Base-by-base conservation (phyloP, 2,797 vertebrate genomes). In the Molossus molossus region DNA sequence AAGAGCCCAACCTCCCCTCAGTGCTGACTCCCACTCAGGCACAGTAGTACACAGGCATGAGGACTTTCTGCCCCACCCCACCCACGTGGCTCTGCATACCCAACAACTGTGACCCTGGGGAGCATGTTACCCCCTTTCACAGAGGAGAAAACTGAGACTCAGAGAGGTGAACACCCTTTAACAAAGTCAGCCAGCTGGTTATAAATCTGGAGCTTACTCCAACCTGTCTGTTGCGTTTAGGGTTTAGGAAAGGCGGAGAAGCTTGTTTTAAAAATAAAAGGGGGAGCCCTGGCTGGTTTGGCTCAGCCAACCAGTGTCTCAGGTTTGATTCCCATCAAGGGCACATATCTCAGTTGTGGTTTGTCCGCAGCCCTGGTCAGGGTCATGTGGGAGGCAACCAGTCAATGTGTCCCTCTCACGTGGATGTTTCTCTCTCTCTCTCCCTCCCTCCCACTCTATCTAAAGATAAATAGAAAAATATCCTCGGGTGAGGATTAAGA, bases 61-160 rank as follows among this genome's bases (percentile, higher is more conserved):
- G 9, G 72, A 25, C 29, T 75, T 75, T 33, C 25, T 67, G n/a
- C 27, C 13, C 9, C 18, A 12, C 33, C 33, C 3, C 20, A 45
- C 33, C 67, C 67, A 23, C 33, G n/a, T 15, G 70, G 11, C 15
- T 58, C 37, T 58, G 70, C 40, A 45, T 58, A 33, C 23, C 27
- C n/a, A 50, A 1, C 62, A 64, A 65, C 21, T 37, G 23, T 21
- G 21, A 73, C 20, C 23, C 40, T 58, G 64, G 9, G 67, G 50
- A 40, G 23, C 23, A 40, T 9, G 1, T 40, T 55, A 69, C 29
- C 62, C 40, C 15, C 20, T 80, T 77, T 64, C 33, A 18, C 57
- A 77, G 40, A 82, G 25, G n/a, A 91, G 33, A 37, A 82, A 91
- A 72, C 33, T 53, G 73, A 92, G 75, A 48, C 25, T 65, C 29